Percentiles rank a stretch among this genome's conserved stretches.
These are phyloP conservation scores for Drosophila kikkawai DNA, from an alignment of 1,140 invertebrate genomes.

Conservation along the genomic window DNA sequence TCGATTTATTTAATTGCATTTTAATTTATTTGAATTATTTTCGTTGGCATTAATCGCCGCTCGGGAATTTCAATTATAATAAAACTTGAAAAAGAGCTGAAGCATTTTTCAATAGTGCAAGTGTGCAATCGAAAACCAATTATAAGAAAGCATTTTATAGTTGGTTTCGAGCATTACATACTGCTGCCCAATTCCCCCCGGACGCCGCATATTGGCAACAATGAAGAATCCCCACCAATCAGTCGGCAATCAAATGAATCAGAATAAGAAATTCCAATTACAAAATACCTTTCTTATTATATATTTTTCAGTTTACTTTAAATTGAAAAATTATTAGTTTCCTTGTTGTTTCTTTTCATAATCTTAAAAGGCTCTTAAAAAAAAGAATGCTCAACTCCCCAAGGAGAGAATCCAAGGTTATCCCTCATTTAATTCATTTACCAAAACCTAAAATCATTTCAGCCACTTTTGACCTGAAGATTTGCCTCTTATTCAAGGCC, in stretches of 20 bases:
- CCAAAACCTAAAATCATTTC: neutral
- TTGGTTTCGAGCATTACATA: constrained; percentile 62
- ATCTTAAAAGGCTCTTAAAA: neutral
- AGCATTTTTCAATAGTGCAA: constrained; percentile 79
- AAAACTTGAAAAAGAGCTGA: constrained; percentile 74
- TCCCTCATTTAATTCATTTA: constrained; percentile 7
- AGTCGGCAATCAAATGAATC: constrained; percentile 9
- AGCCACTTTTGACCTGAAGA: neutral
- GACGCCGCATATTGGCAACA: constrained; percentile 19
- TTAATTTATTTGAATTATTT: constrained; percentile 84
- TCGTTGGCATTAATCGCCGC: constrained; percentile 76
- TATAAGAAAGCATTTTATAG: constrained; percentile 83
- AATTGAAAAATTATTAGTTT: neutral
- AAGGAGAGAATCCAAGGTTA: neutral
- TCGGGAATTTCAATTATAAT: constrained; percentile 79
- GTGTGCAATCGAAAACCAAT: constrained; percentile 80
- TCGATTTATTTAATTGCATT: constrained; percentile 84
- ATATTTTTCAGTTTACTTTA: neutral
- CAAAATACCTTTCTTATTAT: neutral
- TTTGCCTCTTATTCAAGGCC: constrained; percentile 30
- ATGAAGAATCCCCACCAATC: constrained; percentile 25
- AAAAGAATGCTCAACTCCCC: neutral
- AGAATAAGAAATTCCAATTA: constrained; percentile 15
- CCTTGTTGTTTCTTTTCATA: too few relatives aligned
- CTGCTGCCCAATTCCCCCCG: neutral